Evolutionary conservation across 2,888 invertebrate species (phyloP), one percentile per base, ranked within the genome.

Genomic region (Pachydiplax longipennis): DNA sequence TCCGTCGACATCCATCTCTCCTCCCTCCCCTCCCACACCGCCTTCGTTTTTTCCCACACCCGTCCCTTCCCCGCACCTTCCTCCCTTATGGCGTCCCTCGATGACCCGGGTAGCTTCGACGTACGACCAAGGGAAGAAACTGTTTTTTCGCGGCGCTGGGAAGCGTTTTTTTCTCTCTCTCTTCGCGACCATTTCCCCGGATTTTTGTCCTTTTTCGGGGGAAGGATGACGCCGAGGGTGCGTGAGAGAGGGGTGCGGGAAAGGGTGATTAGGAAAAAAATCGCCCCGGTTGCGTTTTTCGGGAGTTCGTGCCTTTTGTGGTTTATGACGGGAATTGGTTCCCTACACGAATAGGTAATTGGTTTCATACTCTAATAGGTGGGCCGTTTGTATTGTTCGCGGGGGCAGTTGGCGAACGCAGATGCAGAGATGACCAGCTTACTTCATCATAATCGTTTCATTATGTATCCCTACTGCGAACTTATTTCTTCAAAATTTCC

Each of bases 61-160:
- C 35, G 15, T 40, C 81, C 15, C 37, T 8, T 40, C 37, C 37
- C 81, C 37, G 18, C 81, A 80, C 15, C 80, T 35, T 81, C 81
- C 82, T 25, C 25, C 82, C 82, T 58, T 65, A 35, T 87, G 87
- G 18, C 37, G 58, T 15, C 53, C 87, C 65, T 87, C 87, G 87
- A 87, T 87, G 87, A 65, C 83, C 83, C 83, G 83, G 83, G 83
- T 81, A 81, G 81, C 81, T 81, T 37, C 37, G 81, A 37, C 37
- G 81, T 81, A 81, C 40, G 81, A 31, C 40, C 82, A 40, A 82
- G 82, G 82, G 44, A 18, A 44, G 61, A 73, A 73, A 73, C 73
- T 10, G 25, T 65, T 65, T 73, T 73, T 73, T 61, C 12, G 87
- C 12, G 87, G 22, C 61, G 58, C 31, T 44, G 35, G 53, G 58